These are phyloP conservation scores for Clarias pachynema DNA, from an alignment of 2,797 vertebrate species.

Conservation along the genomic window DNA sequence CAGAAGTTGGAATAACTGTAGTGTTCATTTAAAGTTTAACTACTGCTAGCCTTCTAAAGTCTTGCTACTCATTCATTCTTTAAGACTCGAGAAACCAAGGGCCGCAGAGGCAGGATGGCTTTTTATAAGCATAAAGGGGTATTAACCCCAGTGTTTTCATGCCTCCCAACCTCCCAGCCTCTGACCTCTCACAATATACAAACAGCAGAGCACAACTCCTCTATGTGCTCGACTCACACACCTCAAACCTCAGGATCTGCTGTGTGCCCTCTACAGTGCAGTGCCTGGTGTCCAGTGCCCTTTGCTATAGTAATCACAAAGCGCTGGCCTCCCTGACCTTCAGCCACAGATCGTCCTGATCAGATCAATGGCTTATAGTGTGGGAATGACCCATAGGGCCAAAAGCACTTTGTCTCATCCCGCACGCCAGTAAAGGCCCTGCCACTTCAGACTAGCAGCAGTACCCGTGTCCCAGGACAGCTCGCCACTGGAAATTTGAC, in stretches of 20 bases:
- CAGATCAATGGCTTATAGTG: constrained; percentile 30
- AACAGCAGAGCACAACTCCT: constrained; percentile 20
- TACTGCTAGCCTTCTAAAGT: background rate
- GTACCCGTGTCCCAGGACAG: constrained; percentile 39
- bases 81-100: background rate
- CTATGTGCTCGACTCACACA: background rate
- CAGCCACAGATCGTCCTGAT: background rate
- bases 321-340: constrained; percentile 30
- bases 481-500: constrained; percentile 54
- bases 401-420: constrained; percentile 26
- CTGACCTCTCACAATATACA: constrained; percentile 41
- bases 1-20: background rate
- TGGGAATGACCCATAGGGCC: constrained; percentile 47
- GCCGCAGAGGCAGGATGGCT: constrained; percentile 1
- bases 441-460: constrained; percentile 19
- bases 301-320: constrained; percentile 35
- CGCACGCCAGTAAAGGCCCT: constrained; percentile 20
- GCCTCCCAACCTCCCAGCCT: constrained; percentile 32
- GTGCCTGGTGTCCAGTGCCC: background rate
- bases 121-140: constrained; percentile 26
- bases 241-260: background rate
- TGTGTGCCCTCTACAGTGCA: background rate
- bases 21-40: background rate
- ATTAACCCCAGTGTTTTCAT: constrained; percentile 22
- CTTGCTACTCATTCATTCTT: background rate